These are phyloP conservation scores for Tromatobia lineatoria DNA, from an alignment of 2,888 invertebrate genomes.

Conservation along the genomic window DNA sequence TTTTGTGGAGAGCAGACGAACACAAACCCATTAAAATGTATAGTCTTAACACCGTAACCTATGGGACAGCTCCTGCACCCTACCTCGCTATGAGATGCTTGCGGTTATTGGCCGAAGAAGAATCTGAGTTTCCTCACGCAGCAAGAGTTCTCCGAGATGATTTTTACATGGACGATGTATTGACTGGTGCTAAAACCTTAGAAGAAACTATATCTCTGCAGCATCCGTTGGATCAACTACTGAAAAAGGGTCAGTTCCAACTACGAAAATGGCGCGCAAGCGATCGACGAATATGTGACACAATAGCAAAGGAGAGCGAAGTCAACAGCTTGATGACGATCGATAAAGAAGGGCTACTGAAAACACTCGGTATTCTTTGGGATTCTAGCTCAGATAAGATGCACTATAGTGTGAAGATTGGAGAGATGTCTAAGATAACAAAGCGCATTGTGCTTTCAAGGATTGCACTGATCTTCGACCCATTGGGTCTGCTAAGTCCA, in stretches of 20 bases:
- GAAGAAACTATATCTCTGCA: conserved; percentile 40
- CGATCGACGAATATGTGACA: conserved; percentile 4
- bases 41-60: conserved; percentile 57
- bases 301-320: not conserved
- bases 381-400: conserved; percentile 53
- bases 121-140: conserved; percentile 68
- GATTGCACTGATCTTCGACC: conserved; percentile 71
- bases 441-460: conserved; percentile 64
- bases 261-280: conserved; percentile 71
- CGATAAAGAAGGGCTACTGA: conserved; percentile 30
- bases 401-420: conserved; percentile 36
- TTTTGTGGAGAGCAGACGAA: conserved; percentile 56
- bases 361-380: conserved; percentile 55
- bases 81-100: conserved; percentile 71
- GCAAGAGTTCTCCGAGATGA: conserved; percentile 50
- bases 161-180: conserved; percentile 73
- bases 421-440: not conserved
- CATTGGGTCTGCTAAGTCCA: conserved; percentile 72
- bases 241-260: conserved; percentile 26
- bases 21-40: conserved; percentile 35
- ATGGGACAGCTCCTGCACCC: conserved; percentile 67
- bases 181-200: conserved; percentile 67
- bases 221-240: conserved; percentile 18
- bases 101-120: conserved; percentile 69
- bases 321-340: conserved; percentile 6